phyloP scores from a whole-genome alignment of 2,797 vertebrate genomes.

The Phaenicophaeus curvirostris region DNA sequence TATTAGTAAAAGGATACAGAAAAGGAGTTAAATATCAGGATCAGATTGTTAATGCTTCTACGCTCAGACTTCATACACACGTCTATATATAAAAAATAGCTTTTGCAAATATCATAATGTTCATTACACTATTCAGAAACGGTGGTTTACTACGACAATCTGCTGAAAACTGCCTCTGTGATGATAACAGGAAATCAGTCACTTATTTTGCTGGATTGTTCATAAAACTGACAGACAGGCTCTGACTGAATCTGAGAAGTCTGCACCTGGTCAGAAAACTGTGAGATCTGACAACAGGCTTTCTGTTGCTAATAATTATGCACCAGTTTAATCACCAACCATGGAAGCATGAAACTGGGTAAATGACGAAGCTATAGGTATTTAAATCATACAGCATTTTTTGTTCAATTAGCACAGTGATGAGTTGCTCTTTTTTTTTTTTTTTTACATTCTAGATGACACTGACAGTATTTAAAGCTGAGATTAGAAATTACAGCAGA shows the following conservation, averaged over 20 bases:
- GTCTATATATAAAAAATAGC: conserved; percentile 41
- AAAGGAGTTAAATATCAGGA: neutral
- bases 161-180: conserved; percentile 70
- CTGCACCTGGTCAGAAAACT: conserved; percentile 85
- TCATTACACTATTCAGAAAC: conserved; percentile 76
- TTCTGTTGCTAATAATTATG: conserved; percentile 80
- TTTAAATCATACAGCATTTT: conserved; percentile 80
- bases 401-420: conserved; percentile 77
- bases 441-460: conserved; percentile 73
- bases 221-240: conserved; percentile 74
- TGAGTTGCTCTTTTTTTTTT: conserved; percentile 69
- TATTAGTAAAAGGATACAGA: conserved; percentile 30
- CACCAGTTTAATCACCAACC: conserved; percentile 79
- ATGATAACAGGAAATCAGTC: conserved; percentile 80
- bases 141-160: conserved; percentile 73
- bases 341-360: conserved; percentile 72
- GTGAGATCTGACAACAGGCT: conserved; percentile 73
- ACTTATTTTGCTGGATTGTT: conserved; percentile 79
- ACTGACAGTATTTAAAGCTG: conserved; percentile 75
- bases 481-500: conserved; percentile 74
- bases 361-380: conserved; percentile 81
- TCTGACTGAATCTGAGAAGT: conserved; percentile 62
- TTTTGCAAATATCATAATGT: conserved; percentile 67
- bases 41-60: neutral
- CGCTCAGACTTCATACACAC: conserved; percentile 44